A percentile compares a stretch with the other conserved stretches of the same genome.
These are phyloP conservation scores for Archocentrus centrarchus DNA, from an alignment of 2,113 vertebrate species.

Conservation along the genomic window DNA sequence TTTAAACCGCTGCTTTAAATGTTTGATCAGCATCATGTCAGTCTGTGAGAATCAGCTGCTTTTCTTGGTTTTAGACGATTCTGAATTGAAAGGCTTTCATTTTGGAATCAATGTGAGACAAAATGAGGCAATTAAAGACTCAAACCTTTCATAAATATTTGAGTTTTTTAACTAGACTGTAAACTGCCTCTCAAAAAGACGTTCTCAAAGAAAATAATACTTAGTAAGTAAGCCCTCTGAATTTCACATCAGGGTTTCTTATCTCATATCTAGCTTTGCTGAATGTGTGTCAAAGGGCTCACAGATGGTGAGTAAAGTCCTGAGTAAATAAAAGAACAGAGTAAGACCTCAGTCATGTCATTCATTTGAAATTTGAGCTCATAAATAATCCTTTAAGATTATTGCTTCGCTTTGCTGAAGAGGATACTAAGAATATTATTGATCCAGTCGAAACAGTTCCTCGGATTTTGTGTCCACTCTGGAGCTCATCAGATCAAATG, in stretches of 20 bases:
- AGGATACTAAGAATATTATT: not conserved
- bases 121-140: not conserved
- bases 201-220: not conserved
- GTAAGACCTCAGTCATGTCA: rapidly evolving
- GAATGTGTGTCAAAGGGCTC: not conserved
- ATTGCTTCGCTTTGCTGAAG: not conserved
- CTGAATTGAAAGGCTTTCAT: not conserved
- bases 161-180: not conserved
- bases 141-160: not conserved
- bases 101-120: not conserved
- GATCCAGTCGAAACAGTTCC: not conserved
- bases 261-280: not conserved
- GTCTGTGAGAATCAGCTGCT: not conserved
- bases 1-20: not conserved
- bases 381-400: not conserved
- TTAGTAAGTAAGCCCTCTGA: too few species aligned
- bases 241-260: not conserved
- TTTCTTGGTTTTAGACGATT: not conserved
- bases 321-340: not conserved
- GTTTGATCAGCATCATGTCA: rapidly evolving
- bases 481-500: not conserved
- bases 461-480: not conserved
- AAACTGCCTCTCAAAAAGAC: not conserved
- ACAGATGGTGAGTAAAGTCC: not conserved
- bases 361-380: not conserved